Percentiles rank a stretch among this genome's conserved stretches.
Evolutionary conservation across 2,888 invertebrate genomes (phyloP).

Genomic region (Agrochola macilenta): DNA sequence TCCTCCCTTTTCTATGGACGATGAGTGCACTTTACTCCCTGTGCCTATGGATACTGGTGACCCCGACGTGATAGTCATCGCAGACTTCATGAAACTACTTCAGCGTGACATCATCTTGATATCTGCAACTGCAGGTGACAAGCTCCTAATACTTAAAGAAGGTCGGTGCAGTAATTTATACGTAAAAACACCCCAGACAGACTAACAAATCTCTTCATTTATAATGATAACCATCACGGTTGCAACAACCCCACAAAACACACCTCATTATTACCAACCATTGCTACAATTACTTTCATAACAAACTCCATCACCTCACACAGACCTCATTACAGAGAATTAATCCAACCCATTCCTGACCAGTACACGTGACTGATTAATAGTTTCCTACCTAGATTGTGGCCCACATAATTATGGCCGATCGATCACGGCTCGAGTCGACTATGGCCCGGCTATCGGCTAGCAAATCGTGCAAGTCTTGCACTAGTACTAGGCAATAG

Average conservation of each 20-base stretch:
- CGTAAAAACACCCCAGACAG: background rate
- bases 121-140: background rate
- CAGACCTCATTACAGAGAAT: conserved; percentile 49
- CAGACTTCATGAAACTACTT: no score
- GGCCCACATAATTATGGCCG: conserved; percentile 53
- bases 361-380: conserved; percentile 56
- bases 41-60: no score
- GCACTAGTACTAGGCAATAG: conserved; percentile 21
- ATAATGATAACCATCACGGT: background rate
- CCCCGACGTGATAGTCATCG: no score
- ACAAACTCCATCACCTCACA: background rate
- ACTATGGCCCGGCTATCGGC: conserved; percentile 51
- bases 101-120: background rate
- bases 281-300: conserved; percentile 12
- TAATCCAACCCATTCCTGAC: conserved; percentile 36
- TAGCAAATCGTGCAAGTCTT: conserved; percentile 35
- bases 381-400: conserved; percentile 60
- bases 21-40: no score
- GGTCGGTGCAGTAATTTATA: background rate
- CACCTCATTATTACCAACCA: background rate
- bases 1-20: no score
- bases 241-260: background rate
- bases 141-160: no score
- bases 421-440: conserved; percentile 51
- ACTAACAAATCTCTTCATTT: background rate